Evolutionary conservation across 2,113 vertebrate genomes (phyloP).

Genomic region (Aramus guarauna): DNA sequence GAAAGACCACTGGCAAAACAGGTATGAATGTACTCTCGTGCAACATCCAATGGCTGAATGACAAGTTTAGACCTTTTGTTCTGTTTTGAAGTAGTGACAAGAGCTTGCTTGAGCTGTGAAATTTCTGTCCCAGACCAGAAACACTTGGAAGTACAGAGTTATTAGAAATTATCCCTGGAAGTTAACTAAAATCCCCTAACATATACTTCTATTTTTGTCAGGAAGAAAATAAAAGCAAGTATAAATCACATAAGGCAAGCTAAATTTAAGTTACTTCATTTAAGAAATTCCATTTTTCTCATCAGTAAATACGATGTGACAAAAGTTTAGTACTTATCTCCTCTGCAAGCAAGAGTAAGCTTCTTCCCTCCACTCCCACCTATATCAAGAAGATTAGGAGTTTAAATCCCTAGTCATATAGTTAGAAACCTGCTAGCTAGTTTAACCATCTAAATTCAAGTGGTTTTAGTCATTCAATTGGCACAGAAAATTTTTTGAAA

Average conservation of each 20-base stretch:
- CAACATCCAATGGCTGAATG: neutral
- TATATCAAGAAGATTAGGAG: neutral
- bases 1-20: neutral
- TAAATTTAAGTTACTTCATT: neutral
- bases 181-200: neutral
- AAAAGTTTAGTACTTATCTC: neutral
- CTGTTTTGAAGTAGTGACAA: neutral
- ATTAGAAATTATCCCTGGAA: neutral
- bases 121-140: neutral
- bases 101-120: neutral
- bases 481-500: neutral
- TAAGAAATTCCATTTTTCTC: neutral
- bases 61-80: neutral
- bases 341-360: neutral
- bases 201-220: neutral
- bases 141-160: neutral
- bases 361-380: rapidly evolving
- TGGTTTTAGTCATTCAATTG: rapidly evolving
- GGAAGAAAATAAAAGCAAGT: neutral
- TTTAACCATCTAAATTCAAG: neutral
- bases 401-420: neutral
- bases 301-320: neutral
- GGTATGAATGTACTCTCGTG: neutral
- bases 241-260: neutral
- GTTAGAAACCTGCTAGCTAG: neutral